Evolutionary conservation across 2,888 invertebrate genomes (phyloP), one percentile per base, ranked within the genome.

Genomic region (Erebia aethiops): DNA sequence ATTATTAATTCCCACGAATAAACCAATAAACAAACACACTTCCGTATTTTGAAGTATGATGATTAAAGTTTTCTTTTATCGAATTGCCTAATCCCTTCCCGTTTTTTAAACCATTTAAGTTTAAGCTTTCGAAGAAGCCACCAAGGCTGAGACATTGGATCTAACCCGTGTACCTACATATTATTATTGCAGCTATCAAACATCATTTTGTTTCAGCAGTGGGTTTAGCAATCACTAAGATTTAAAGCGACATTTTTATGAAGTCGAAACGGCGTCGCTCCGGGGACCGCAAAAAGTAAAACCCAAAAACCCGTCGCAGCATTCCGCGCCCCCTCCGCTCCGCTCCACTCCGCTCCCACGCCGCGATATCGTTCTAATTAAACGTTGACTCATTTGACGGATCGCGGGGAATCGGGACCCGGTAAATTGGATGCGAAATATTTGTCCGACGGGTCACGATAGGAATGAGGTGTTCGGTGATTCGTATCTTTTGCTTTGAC

Each of bases 331-430:
- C 21, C 18, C 21, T 0, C 54, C 57, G 41, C 62, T 7, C 35
- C 70, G 52, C 21, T 26, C 56, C 69, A 18, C 64, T 68, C 63
- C 69, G 77, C 75, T 75, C 75, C 76, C 77, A 75, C 76, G 75
- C 74, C 57, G 43, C 62, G 64, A 54, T 62, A 35, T 52, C 64
- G 41, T 16, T n/a, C 67, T 74, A 71, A 73, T 74, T 73, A 73
- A 69, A 71, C 61, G 49, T 52, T 74, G 75, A 75, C 67, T 74
- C 75, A 74, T 71, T 68, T 26, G 54, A 51, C 43, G 49, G 70
- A 13, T 61, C 67, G 62, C 43, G 49, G 3, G 49, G 46, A 21
- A 9, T 58, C 58, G 46, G 61, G 18, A 46, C 18, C 56, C 56
- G 56, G 61, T 61, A 16, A n/a, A 41, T 52, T 13, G 35, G 52